Conservation (phyloP, 2,888 invertebrate species). For the Dicyrtoma fusca region DNA sequence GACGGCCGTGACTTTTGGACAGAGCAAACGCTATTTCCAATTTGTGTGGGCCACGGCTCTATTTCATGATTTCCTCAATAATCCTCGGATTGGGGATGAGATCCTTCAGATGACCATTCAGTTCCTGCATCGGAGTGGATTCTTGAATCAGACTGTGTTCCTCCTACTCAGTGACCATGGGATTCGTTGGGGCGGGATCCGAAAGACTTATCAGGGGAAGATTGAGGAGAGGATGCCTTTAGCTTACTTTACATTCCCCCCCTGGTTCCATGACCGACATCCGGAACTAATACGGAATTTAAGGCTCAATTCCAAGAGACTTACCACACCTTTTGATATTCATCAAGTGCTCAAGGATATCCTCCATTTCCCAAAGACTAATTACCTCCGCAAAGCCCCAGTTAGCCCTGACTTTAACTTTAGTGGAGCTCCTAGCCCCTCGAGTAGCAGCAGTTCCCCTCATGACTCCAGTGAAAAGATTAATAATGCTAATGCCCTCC, state of each 20-base stretch:
- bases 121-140: conserved; percentile 62
- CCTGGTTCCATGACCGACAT: too few relatives aligned
- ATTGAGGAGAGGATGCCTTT: conserved; percentile 87
- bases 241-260: conserved; percentile 72
- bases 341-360: conserved; percentile 77
- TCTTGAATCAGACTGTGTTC: conserved; percentile 71
- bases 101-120: conserved; percentile 67
- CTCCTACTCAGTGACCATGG: conserved; percentile 86
- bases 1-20: conserved; percentile 65
- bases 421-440: too few relatives aligned
- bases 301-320: conserved; percentile 50
- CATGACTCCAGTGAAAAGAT: too few relatives aligned
- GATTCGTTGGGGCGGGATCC: conserved; percentile 80
- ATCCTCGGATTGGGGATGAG: conserved; percentile 74
- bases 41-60: conserved; percentile 83
- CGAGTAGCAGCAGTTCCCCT: too few relatives aligned
- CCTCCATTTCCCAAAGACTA: too few relatives aligned
- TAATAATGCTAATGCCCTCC: too few relatives aligned
- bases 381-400: too few relatives aligned
- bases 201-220: conserved; percentile 74
- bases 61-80: conserved; percentile 82
- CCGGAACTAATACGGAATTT: conserved; percentile 72
- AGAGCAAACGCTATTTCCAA: conserved; percentile 71
- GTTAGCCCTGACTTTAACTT: too few relatives aligned
- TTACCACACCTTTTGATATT: conserved; percentile 84